Conservation (phyloP, 2,888 invertebrate genomes). For the Lycia hirtaria region DNA sequence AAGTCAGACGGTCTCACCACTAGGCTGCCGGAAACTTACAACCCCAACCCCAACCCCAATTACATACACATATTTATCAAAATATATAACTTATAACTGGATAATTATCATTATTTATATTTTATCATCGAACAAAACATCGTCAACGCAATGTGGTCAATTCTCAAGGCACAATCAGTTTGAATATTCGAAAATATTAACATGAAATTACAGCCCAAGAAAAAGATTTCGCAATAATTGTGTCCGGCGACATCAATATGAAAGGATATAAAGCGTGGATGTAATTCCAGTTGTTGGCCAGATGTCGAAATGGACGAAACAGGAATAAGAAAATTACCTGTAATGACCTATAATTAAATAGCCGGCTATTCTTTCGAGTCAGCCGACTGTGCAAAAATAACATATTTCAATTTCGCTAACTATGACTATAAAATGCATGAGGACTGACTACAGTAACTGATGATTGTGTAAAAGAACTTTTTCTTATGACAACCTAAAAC, state of each 20-base stretch:
- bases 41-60: too few species aligned
- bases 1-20: too few species aligned
- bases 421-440: not conserved
- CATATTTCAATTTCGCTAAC: slow-evolving; percentile 19
- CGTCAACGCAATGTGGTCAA: too few species aligned
- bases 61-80: too few species aligned
- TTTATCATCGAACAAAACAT: too few species aligned
- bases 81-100: too few species aligned
- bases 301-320: slow-evolving; percentile 65
- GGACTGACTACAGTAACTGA: slow-evolving; percentile 23
- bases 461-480: not conserved
- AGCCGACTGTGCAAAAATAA: slow-evolving; percentile 56
- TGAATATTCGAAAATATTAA: not conserved
- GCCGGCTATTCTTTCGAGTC: slow-evolving; percentile 62
- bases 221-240: slow-evolving; percentile 29
- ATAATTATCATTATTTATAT: too few species aligned
- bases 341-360: slow-evolving; percentile 68
- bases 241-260: slow-evolving; percentile 19
- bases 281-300: slow-evolving; percentile 62
- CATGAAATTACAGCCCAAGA: not conserved
- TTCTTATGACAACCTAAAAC: not conserved
- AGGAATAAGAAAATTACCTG: slow-evolving; percentile 72
- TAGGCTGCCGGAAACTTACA: too few species aligned
- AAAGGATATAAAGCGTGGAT: slow-evolving; percentile 19
- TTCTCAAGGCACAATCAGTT: too few species aligned